Conservation (phyloP, 2,797 vertebrate genomes). For the Chaunax sp. region DNA sequence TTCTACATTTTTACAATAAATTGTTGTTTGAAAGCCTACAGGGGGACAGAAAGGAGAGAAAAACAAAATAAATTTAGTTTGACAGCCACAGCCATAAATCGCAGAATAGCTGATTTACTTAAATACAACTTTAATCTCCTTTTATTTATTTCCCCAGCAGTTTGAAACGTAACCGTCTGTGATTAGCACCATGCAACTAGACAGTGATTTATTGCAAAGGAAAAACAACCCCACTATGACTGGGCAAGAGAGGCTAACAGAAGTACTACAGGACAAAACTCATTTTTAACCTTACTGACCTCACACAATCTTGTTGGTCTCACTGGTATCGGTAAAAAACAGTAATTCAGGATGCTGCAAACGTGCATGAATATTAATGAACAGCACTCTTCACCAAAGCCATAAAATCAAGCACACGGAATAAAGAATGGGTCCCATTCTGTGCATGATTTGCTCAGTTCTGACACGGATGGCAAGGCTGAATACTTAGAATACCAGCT, state of each 20-base stretch:
- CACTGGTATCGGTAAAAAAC: conserved; percentile 10
- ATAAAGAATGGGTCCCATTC: conserved; percentile 26
- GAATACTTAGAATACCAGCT: conserved; percentile 10
- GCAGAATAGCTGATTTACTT: conserved; percentile 34
- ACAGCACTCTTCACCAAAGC: conserved; percentile 9
- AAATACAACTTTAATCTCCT: conserved; percentile 38
- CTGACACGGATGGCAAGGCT: conserved; percentile 3
- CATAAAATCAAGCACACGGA: not conserved
- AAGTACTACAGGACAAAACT: conserved; percentile 23
- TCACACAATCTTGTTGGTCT: conserved; percentile 16
- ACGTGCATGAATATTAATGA: conserved; percentile 57
- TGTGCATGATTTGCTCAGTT: conserved; percentile 22
- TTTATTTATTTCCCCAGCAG: conserved; percentile 18
- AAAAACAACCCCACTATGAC: conserved; percentile 26
- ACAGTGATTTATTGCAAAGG: conserved; percentile 53
- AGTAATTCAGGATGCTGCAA: conserved; percentile 18
- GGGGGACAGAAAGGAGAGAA: not conserved
- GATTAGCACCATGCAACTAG: conserved; percentile 40
- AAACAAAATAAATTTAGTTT: conserved; percentile 10
- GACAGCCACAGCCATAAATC: conserved; percentile 40
- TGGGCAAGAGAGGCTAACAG: conserved; percentile 24
- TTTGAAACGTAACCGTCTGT: conserved; percentile 42
- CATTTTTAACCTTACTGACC: conserved; percentile 43
- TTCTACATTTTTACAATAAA: no score
- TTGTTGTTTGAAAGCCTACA: not conserved